Percentiles rank a stretch among this genome's conserved stretches.
Conservation (phyloP, 23 tunicate genomes). For the Botrylloides violaceus region DNA sequence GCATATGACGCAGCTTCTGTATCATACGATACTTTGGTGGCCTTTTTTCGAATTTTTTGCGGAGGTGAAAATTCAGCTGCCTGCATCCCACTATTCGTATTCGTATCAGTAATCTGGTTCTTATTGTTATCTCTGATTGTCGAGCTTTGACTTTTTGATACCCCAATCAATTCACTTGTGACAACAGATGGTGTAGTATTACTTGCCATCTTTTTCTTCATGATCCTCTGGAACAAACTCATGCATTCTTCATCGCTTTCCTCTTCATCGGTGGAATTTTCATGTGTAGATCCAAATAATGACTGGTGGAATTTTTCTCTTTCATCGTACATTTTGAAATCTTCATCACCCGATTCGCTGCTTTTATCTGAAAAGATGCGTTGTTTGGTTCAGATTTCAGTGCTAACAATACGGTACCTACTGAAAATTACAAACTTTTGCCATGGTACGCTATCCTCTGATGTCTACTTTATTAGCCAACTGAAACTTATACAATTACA, state of each 20-base stretch:
- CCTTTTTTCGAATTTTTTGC: neutral
- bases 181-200: neutral
- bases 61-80: too few relatives aligned
- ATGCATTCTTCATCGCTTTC: conserved; percentile 8
- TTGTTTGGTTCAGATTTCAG: too few relatives aligned
- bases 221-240: conserved; percentile 7
- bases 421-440: too few relatives aligned
- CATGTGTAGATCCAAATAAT: conserved; percentile 1
- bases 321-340: neutral
- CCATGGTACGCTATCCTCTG: too few relatives aligned
- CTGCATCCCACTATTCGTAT: neutral
- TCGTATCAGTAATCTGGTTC: neutral
- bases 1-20: neutral
- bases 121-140: neutral
- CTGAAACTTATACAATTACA: too few relatives aligned
- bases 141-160: neutral
- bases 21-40: neutral
- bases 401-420: too few relatives aligned
- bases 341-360: too few relatives aligned
- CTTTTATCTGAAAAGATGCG: too few relatives aligned
- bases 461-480: too few relatives aligned
- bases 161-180: neutral
- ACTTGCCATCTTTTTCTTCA: neutral
- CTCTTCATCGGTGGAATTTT: neutral
- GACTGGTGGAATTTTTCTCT: conserved; percentile 16